Conservation (phyloP, 2,113 vertebrate genomes). For the Erpornis zantholeuca region DNA sequence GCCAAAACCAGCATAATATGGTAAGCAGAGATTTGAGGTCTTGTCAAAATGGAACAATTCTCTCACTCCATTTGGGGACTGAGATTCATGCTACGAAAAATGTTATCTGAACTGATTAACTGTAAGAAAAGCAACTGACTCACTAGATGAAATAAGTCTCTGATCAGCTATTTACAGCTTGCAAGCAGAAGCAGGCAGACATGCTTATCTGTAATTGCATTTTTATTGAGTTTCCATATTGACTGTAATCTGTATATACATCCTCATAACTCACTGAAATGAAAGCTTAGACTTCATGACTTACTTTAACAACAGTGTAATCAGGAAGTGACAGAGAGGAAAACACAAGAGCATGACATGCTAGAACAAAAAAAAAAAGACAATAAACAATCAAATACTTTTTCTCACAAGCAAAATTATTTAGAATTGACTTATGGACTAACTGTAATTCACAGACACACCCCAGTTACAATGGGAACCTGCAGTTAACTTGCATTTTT, state of each 20-base stretch:
- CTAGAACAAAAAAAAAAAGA: not conserved
- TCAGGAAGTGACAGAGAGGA: not conserved
- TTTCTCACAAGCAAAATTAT: not conserved
- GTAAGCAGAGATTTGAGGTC: not conserved
- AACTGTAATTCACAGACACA: not conserved
- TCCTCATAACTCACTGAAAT: not conserved
- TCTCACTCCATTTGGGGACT: not conserved
- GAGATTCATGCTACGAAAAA: not conserved
- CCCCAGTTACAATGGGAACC: not conserved
- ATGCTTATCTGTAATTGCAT: not conserved
- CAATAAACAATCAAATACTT: not conserved
- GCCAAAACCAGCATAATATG: not conserved
- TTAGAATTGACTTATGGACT: not conserved
- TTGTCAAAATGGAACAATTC: not conserved
- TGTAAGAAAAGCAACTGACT: not conserved
- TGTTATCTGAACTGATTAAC: not conserved
- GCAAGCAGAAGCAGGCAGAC: not conserved
- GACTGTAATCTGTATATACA: not conserved
- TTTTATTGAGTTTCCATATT: slow-evolving; percentile 10
- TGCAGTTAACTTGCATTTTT: not conserved
- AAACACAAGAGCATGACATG: not conserved
- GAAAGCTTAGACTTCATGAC: not conserved
- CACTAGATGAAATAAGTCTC: not conserved
- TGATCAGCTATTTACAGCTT: not conserved
- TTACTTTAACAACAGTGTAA: not conserved